Evolutionary conservation across 2,888 invertebrate genomes (phyloP).

Genomic region (Rhamnusium bicolor): DNA sequence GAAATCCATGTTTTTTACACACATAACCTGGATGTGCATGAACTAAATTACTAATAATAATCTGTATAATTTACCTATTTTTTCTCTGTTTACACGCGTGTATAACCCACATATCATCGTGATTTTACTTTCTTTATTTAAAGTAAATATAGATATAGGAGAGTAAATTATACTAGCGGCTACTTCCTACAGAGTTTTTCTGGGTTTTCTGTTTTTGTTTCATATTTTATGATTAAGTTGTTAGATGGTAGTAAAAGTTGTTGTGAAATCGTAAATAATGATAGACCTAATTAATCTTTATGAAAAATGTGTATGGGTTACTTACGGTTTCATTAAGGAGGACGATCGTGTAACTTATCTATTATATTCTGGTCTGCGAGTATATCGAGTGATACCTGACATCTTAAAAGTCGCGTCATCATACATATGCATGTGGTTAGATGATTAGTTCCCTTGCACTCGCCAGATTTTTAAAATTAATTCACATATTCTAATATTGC

Average conservation of each 20-base stretch:
- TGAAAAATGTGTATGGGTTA: not conserved
- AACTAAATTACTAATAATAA: not conserved
- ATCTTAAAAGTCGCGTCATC: too few relatives aligned
- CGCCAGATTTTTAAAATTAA: too few relatives aligned
- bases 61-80: not conserved
- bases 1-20: slow-evolving; percentile 6
- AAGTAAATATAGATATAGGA: not conserved
- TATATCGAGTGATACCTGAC: not conserved
- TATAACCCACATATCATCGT: not conserved
- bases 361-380: not conserved
- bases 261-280: not conserved
- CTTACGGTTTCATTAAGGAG: not conserved
- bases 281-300: not conserved
- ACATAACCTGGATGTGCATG: slow-evolving; percentile 5
- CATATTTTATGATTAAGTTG: not conserved
- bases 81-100: not conserved
- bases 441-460: too few relatives aligned
- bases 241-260: slow-evolving; percentile 5
- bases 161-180: not conserved
- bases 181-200: not conserved
- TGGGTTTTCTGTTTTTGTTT: not conserved
- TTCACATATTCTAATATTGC: too few relatives aligned
- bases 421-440: too few relatives aligned
- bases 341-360: not conserved
- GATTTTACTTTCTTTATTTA: not conserved